Percentiles rank a stretch among this genome's conserved stretches.
Conservation (phyloP, 92 coral and sea anemone species). For the Epizoanthus rinbou region DNA sequence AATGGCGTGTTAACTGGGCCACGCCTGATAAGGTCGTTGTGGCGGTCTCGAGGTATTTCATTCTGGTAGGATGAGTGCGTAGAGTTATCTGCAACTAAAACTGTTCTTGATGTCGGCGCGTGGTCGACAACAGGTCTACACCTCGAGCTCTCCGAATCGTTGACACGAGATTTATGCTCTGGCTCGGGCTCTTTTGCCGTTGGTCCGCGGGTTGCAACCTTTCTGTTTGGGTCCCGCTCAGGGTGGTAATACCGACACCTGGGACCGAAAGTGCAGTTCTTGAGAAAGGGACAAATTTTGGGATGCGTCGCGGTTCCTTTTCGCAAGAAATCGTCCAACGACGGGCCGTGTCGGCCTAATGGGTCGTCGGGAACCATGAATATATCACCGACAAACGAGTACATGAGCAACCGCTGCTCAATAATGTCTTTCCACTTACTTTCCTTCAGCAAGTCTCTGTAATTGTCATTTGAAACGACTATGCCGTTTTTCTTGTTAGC, state of each 20-base stretch:
- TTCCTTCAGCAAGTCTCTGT: conserved; percentile 77
- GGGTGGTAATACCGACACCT: conserved; percentile 93
- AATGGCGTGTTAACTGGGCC: conserved; percentile 22
- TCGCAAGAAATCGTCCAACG: conserved; percentile 80
- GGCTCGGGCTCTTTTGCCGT: conserved; percentile 9
- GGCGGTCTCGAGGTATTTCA: conserved; percentile 11
- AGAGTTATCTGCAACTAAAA: conserved; percentile 22
- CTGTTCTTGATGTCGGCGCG: conserved; percentile 1
- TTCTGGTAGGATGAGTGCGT: not conserved
- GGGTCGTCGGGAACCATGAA: conserved; percentile 99
- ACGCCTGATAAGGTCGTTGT: conserved; percentile 25
- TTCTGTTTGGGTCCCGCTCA: conserved; percentile 72
- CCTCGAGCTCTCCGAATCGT: not conserved
- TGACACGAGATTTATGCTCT: not conserved
- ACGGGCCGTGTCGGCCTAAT: conserved; percentile 89
- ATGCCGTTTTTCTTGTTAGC: conserved; percentile 81
- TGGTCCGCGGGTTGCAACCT: conserved; percentile 19
- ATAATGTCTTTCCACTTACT: conserved; percentile 87
- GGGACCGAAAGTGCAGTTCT: conserved; percentile 91
- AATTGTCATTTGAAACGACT: conserved; percentile 92
- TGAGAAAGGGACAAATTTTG: conserved; percentile 81
- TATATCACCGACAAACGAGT: conserved; percentile 77
- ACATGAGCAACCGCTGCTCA: conserved; percentile 85
- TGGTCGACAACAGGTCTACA: not conserved
- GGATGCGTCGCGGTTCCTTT: conserved; percentile 85